Evolutionary conservation across 2,113 vertebrate species (phyloP).

Genomic region (Sander vitreus): DNA sequence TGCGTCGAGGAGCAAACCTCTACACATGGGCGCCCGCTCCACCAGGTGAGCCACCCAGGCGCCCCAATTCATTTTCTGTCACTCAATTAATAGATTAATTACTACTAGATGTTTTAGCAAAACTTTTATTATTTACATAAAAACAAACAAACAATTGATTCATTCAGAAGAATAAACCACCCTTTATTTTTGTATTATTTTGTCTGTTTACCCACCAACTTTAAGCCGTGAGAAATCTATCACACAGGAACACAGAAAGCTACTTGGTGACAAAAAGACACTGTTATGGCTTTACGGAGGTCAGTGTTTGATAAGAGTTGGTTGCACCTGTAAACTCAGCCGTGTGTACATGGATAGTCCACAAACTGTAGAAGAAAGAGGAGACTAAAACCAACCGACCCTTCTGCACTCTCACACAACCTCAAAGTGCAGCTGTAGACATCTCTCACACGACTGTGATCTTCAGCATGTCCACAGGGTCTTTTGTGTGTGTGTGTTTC

Average conservation of each 20-base stretch:
- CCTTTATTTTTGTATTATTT: not conserved
- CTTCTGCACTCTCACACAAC: constrained; percentile 33
- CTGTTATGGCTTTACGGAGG: constrained; percentile 45
- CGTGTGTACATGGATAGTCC: not conserved
- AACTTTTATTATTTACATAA: not conserved
- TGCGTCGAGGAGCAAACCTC: too few species aligned
- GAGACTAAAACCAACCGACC: constrained; percentile 24
- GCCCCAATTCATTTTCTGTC: too few species aligned
- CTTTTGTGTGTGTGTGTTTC: constrained; percentile 50
- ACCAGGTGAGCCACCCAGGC: too few species aligned
- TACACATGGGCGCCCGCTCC: too few species aligned
- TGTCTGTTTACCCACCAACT: not conserved
- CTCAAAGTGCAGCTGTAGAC: constrained; percentile 74
- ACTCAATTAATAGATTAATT: too few species aligned
- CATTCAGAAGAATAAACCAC: not conserved
- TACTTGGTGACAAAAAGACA: constrained; percentile 1
- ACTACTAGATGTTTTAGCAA: not conserved
- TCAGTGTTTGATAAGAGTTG: constrained; percentile 34
- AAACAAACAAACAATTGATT: not conserved
- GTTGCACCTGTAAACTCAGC: constrained; percentile 62
- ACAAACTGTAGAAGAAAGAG: constrained; percentile 36
- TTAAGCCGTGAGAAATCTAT: constrained; percentile 6
- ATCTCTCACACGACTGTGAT: constrained; percentile 74
- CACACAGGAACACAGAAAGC: constrained; percentile 30
- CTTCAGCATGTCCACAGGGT: constrained; percentile 58